Conservation (phyloP, 2,888 invertebrate genomes). For the Psylliodes chrysocephalus region DNA sequence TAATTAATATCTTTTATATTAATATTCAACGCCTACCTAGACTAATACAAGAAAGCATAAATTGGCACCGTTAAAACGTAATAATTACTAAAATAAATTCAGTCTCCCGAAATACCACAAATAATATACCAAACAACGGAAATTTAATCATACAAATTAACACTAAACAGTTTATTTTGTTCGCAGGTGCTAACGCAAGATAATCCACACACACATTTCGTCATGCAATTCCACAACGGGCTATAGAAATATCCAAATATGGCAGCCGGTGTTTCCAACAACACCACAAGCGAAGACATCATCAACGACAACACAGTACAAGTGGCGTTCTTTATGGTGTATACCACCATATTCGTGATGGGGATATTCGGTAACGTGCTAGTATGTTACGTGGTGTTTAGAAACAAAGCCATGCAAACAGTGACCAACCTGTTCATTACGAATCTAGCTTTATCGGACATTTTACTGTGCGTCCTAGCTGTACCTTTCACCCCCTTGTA, state of each 20-base stretch:
- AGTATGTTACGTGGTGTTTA: constrained; percentile 92
- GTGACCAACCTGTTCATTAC: constrained; percentile 98
- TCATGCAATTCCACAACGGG: too few relatives aligned
- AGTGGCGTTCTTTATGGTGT: constrained; percentile 79
- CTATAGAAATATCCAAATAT: constrained; percentile 14
- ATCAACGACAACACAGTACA: constrained; percentile 76
- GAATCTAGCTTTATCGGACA: constrained; percentile 94
- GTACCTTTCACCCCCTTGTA: constrained; percentile 97
- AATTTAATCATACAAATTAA: constrained; percentile 34
- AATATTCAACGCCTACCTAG: too few relatives aligned
- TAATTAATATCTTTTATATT: too few relatives aligned
- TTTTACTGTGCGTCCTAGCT: constrained; percentile 90
- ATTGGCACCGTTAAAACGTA: too few relatives aligned
- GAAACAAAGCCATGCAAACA: constrained; percentile 96
- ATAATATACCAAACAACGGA: not conserved
- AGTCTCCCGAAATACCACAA: not conserved
- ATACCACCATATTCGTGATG: constrained; percentile 85
- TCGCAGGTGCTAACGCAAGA: constrained; percentile 38
- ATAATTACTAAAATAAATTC: constrained; percentile 7
- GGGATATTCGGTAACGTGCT: constrained; percentile 91
- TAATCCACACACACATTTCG: too few relatives aligned
- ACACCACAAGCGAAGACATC: constrained; percentile 55
- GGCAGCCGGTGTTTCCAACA: constrained; percentile 30
- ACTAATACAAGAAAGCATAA: too few relatives aligned
- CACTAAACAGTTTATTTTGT: constrained; percentile 41